A percentile compares a stretch with the other conserved stretches of the same genome.
Conservation (phyloP, 1,140 invertebrate species). For the Oedothorax gibbosus region DNA sequence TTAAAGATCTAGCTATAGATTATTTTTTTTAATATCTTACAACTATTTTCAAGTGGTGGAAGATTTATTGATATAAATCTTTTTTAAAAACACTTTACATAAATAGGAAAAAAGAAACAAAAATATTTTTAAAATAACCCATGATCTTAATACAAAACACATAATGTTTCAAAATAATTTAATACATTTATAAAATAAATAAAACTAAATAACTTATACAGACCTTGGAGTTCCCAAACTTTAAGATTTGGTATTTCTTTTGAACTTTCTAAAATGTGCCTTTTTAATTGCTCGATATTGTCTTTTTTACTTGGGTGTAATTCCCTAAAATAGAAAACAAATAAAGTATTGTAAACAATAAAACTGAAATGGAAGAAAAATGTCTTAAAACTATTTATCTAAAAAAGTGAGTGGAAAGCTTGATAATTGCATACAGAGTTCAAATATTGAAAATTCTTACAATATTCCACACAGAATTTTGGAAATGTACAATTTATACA, state of each 20-base stretch:
- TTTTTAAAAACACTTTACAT: background rate
- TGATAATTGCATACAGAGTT: background rate
- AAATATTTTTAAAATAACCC: background rate
- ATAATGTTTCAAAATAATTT: background rate
- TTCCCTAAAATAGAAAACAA: constrained; percentile 73
- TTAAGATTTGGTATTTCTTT: constrained; percentile 94
- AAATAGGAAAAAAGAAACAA: background rate
- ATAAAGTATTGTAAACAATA: background rate
- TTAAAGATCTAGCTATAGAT: background rate
- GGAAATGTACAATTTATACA: background rate
- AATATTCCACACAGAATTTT: background rate
- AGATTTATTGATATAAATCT: background rate
- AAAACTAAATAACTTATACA: background rate
- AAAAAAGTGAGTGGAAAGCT: background rate
- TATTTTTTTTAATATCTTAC: background rate
- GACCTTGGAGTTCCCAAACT: constrained; percentile 95
- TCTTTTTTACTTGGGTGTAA: constrained; percentile 78
- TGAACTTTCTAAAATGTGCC: constrained; percentile 83
- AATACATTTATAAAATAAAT: background rate
- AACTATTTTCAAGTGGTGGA: background rate
- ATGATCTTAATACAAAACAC: background rate
- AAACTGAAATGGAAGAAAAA: background rate
- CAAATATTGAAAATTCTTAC: background rate
- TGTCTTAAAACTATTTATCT: background rate
- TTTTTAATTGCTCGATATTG: constrained; percentile 77